These are phyloP conservation scores for Lycocerus yunnanus DNA, from an alignment of 2,888 invertebrate species.

Conservation along the genomic window DNA sequence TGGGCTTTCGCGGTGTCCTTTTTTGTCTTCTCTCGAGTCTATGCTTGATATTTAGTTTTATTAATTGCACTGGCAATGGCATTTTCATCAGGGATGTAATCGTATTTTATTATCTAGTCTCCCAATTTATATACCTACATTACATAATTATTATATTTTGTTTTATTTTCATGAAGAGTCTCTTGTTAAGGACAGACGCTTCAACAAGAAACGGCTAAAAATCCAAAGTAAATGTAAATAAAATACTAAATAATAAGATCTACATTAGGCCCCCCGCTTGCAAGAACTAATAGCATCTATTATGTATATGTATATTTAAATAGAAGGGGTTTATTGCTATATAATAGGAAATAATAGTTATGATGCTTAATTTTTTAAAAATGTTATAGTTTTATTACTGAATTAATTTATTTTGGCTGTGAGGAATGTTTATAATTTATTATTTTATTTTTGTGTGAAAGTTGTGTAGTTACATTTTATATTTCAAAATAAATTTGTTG, in stretches of 20 bases:
- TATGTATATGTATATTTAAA: no score
- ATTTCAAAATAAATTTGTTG: background rate
- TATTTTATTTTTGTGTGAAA: background rate
- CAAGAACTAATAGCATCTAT: no score
- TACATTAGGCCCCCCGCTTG: background rate
- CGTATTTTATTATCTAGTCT: background rate
- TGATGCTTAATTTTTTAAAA: background rate
- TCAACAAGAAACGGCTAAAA: slow-evolving; percentile 20
- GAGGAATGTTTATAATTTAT: background rate
- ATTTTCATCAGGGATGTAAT: background rate
- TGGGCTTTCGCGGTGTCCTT: no score
- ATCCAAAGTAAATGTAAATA: slow-evolving; percentile 27
- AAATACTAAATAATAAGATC: slow-evolving; percentile 7
- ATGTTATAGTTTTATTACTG: background rate
- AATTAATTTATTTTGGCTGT: background rate
- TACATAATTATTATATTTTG: background rate
- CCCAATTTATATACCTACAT: background rate
- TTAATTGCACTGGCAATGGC: background rate
- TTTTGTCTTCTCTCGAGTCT: no score
- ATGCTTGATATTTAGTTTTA: no score
- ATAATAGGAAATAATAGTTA: background rate
- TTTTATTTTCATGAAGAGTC: background rate
- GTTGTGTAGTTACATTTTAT: background rate
- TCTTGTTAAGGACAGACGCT: background rate
- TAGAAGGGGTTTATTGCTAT: background rate